Evolutionary conservation across 2,888 invertebrate genomes (phyloP).

Genomic region (Drosophila dives): DNA sequence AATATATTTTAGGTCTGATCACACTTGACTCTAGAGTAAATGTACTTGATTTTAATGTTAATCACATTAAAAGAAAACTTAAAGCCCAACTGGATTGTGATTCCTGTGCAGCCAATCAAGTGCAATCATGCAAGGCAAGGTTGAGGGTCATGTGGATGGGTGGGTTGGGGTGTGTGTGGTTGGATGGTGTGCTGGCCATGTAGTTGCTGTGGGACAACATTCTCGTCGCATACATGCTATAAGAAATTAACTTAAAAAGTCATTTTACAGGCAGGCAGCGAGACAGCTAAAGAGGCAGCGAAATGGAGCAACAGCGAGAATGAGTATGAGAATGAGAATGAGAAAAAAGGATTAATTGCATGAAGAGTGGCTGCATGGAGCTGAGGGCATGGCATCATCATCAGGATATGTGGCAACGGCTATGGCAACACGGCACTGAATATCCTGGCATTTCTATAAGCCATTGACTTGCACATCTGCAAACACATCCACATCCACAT

Average conservation of each 20-base stretch:
- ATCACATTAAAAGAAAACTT: slow-evolving; percentile 26
- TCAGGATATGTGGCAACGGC: slow-evolving; percentile 29
- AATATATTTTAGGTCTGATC: not conserved
- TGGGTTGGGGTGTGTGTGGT: not conserved
- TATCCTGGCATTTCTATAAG: slow-evolving; percentile 78
- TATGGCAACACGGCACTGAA: slow-evolving; percentile 55
- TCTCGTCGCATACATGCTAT: slow-evolving; percentile 46
- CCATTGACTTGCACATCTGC: slow-evolving; percentile 75
- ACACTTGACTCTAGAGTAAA: not conserved
- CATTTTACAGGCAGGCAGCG: slow-evolving; percentile 67
- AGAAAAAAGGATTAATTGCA: slow-evolving; percentile 78
- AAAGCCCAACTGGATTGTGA: slow-evolving; percentile 29
- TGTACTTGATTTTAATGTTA: slow-evolving; percentile 7
- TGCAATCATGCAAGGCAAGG: slow-evolving; percentile 23
- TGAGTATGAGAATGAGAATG: slow-evolving; percentile 16
- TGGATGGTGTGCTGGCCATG: slow-evolving; percentile 29
- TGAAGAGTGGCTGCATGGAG: slow-evolving; percentile 51
- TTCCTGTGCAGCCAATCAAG: slow-evolving; percentile 41
- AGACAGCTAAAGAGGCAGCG: slow-evolving; percentile 20
- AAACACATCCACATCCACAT: slow-evolving; percentile 39
- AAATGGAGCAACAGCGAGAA: slow-evolving; percentile 15
- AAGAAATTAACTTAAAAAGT: slow-evolving; percentile 81
- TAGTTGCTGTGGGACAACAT: slow-evolving; percentile 60
- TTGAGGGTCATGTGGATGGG: not conserved
- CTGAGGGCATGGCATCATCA: slow-evolving; percentile 39